Evolutionary conservation across 2,797 vertebrate genomes (phyloP).

Genomic region (Dipus sagitta): DNA sequence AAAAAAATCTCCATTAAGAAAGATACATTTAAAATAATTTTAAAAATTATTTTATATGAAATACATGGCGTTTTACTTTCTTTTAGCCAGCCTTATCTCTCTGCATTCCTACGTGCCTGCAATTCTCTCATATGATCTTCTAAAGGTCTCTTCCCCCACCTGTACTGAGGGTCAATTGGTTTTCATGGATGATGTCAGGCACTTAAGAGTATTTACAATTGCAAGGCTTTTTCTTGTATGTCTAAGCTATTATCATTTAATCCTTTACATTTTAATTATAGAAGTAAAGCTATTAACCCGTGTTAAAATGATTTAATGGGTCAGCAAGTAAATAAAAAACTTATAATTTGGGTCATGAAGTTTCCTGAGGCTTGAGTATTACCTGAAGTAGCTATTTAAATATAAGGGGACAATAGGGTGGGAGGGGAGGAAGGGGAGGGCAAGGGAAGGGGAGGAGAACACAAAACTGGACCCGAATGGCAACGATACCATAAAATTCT

Average conservation of each 20-base stretch:
- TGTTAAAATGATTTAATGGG: slow-evolving; percentile 61
- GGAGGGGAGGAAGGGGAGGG: too few species aligned
- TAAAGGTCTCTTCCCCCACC: neutral
- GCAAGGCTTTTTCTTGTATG: neutral
- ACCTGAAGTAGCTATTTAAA: neutral
- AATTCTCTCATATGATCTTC: neutral
- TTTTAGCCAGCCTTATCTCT: neutral
- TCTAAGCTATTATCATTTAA: slow-evolving; percentile 29
- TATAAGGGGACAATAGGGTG: too few species aligned
- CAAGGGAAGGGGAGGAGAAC: too few species aligned
- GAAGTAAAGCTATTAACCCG: slow-evolving; percentile 50
- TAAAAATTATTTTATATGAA: slow-evolving; percentile 1
- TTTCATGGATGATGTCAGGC: neutral
- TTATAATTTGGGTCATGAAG: slow-evolving; percentile 20
- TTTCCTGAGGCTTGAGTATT: neutral
- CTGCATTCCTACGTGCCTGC: neutral
- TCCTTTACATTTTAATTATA: slow-evolving; percentile 56
- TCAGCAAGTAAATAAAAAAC: slow-evolving; percentile 55
- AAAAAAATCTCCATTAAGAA: too few species aligned
- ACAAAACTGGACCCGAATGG: too few species aligned
- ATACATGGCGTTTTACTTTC: neutral
- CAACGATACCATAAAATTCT: too few species aligned
- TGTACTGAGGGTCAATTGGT: neutral
- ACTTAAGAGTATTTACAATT: neutral
- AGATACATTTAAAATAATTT: neutral